Evolutionary conservation across 2,888 invertebrate species (phyloP), one percentile per base, ranked within the genome.

Genomic region (Pardosa pseudoannulata): DNA sequence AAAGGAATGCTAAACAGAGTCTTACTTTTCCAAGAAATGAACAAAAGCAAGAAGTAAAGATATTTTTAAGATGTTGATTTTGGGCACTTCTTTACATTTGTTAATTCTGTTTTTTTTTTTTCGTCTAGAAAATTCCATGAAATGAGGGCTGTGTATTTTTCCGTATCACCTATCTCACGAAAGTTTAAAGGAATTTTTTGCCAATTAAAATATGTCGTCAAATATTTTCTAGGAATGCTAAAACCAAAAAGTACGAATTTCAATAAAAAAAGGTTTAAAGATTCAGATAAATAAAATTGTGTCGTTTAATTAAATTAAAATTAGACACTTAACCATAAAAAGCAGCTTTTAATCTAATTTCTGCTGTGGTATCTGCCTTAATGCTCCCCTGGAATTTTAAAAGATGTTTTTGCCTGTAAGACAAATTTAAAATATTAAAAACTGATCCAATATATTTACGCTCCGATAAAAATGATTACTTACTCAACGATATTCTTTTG

Each of bases 1-100:
- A 72, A 41, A 64, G 67, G 78, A 83, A 83, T 83, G 83, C n/a
- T 29, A 32, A 41, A 19, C 13, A n/a, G 28, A 50, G 39, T 27
- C 65, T 29, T 19, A 16, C 11, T 64, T 71, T 32, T 9, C 16
- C 41, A 19, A 2, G 41, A 56, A 16, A 39, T 27, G 71, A 27
- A 82, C 56, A 71, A 74, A 70, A 75, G 16, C 27, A 29, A 65
- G 31, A 65, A 65, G 29, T 1, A 56, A 56, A 56, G 23, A 56
- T 56, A 56, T 23, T 46, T 46, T 23, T 23, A 56, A 19, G 23
- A 23, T 5, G 56, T 19, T 56, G 23, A 56, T 56, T 56, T 56
- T 56, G n/a, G 46, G n/a, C 7, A 23, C 11, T 56, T 56, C 23
- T 56, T 19, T 56, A 23, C 23, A 56, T 56, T 46, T 46, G 46